These are phyloP conservation scores for Syngnathus typhle DNA, from an alignment of 2,113 vertebrate species.

Conservation along the genomic window DNA sequence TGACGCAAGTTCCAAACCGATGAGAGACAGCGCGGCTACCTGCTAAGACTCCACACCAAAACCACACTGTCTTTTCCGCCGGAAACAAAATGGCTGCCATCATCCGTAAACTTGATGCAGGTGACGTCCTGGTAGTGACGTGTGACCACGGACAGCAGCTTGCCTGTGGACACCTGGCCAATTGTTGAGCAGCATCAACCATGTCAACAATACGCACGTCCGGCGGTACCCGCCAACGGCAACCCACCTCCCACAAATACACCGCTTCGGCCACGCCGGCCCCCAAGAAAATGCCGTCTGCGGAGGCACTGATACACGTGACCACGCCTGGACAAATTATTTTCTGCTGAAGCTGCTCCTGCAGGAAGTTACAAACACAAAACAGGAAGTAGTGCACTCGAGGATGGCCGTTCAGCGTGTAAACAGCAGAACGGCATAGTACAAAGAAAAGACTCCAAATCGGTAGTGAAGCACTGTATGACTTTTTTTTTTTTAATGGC, in stretches of 20 bases:
- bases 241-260: conserved; percentile 89
- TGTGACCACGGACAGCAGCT: conserved; percentile 81
- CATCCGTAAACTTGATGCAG: conserved; percentile 86
- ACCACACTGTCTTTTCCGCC: conserved; percentile 91
- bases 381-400: neutral
- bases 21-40: conserved; percentile 62
- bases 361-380: neutral
- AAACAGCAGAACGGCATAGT: too few relatives aligned
- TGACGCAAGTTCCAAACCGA: neutral
- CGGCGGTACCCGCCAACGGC: neutral
- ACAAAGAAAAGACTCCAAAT: too few relatives aligned
- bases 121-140: conserved; percentile 93
- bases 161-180: conserved; percentile 83
- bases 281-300: conserved; percentile 82
- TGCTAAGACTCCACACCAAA: conserved; percentile 85
- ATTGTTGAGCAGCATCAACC: neutral
- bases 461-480: too few relatives aligned
- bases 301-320: conserved; percentile 81
- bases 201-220: neutral
- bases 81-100: conserved; percentile 90
- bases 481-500: too few relatives aligned
- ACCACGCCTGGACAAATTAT: conserved; percentile 89
- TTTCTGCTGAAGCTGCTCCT: conserved; percentile 98
- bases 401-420: too few relatives aligned
- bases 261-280: conserved; percentile 83